Percentiles rank a stretch among this genome's conserved stretches.
Evolutionary conservation across 2,113 vertebrate species (phyloP).

Genomic region (Thalassoma bifasciatum): DNA sequence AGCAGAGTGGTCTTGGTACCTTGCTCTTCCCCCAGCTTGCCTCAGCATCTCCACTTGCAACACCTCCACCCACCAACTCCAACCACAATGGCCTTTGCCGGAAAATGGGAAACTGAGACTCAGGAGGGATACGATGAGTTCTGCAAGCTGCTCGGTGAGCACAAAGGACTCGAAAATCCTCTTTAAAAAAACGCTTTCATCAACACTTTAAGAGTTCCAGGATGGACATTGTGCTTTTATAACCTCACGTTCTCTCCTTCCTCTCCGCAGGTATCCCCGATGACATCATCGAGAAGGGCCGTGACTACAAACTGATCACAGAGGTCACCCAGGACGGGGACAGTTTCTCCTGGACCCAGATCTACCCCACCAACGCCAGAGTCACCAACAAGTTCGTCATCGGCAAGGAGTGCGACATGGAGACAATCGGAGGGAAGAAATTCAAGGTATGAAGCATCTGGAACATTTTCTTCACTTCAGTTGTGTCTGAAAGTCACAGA

Average conservation of each 20-base stretch:
- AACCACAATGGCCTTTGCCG: constrained; percentile 86
- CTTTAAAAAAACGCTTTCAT: too few species aligned
- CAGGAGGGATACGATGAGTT: constrained; percentile 91
- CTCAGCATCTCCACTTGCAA: constrained; percentile 54
- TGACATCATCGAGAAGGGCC: constrained; percentile 86
- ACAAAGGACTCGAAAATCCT: neutral
- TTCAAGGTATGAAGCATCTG: constrained; percentile 87
- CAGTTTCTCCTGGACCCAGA: constrained; percentile 88
- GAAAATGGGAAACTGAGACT: constrained; percentile 87
- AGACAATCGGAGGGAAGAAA: constrained; percentile 92
- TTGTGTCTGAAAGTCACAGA: neutral
- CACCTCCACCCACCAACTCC: constrained; percentile 35
- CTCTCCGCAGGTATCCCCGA: constrained; percentile 84
- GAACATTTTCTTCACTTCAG: neutral
- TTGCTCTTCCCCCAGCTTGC: constrained; percentile 60
- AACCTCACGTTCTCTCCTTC: neutral
- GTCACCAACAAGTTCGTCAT: constrained; percentile 89
- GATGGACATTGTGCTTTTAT: neutral
- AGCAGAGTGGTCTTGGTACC: constrained; percentile 46
- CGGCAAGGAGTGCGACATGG: constrained; percentile 89
- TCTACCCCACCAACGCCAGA: constrained; percentile 84
- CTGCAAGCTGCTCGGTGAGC: constrained; percentile 85
- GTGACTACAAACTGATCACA: constrained; percentile 88
- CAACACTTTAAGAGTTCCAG: neutral
- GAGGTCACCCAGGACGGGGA: constrained; percentile 90